phyloP scores from a whole-genome alignment of 2,113 vertebrate genomes.

The Empidonax traillii region DNA sequence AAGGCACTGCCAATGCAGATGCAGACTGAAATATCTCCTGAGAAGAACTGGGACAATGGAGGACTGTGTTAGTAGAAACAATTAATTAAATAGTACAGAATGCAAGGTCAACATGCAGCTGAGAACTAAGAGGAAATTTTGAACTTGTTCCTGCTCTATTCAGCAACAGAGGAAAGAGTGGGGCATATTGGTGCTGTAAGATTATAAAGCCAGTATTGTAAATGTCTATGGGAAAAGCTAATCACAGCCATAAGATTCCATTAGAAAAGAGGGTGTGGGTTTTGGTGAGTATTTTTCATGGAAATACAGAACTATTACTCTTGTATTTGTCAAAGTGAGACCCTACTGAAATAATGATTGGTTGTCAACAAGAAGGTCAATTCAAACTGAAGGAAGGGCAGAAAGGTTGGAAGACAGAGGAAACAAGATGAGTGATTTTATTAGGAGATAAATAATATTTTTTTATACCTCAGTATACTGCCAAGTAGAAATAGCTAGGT shows the following conservation, averaged over 20 bases:
- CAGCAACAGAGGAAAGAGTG: background rate
- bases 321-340: background rate
- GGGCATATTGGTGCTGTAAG: accelerated
- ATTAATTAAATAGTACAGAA: background rate
- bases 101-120: background rate
- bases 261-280: background rate
- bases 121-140: background rate
- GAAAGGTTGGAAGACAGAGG: background rate
- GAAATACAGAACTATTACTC: background rate
- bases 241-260: background rate
- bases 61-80: background rate
- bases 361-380: background rate
- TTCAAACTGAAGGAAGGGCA: background rate
- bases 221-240: background rate
- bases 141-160: background rate
- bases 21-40: background rate
- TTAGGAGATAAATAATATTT: background rate
- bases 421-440: background rate
- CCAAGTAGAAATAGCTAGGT: background rate
- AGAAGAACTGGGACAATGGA: background rate
- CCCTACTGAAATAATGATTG: background rate
- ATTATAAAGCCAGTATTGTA: background rate
- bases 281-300: background rate
- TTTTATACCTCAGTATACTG: background rate
- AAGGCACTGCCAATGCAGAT: background rate